Conservation (phyloP, 1,140 invertebrate species). For the Hycleus phaleratus region DNA sequence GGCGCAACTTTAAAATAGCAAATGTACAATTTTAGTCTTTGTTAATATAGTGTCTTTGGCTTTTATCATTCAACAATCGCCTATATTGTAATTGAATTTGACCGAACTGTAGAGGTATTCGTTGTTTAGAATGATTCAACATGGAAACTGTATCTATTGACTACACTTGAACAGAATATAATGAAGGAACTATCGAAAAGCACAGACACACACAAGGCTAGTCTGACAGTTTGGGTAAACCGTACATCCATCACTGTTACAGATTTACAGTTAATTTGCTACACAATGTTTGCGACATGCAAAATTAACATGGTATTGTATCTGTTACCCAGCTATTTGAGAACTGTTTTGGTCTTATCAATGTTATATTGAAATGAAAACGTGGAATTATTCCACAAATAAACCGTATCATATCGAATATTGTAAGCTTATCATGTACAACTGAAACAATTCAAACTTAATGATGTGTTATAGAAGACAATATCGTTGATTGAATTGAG, state of each 20-base stretch:
- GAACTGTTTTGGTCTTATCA: neutral
- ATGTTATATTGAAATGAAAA: too few species aligned
- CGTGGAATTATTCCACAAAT: too few species aligned
- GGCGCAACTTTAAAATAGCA: too few species aligned
- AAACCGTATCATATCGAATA: too few species aligned
- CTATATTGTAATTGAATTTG: neutral
- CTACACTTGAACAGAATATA: slow-evolving; percentile 9
- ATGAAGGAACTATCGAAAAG: slow-evolving; percentile 18
- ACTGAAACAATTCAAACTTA: slow-evolving; percentile 9
- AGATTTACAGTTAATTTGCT: slow-evolving; percentile 36
- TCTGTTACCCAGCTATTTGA: slow-evolving; percentile 10
- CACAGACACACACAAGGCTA: neutral
- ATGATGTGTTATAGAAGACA: neutral
- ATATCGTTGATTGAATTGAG: too few species aligned
- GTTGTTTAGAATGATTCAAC: neutral
- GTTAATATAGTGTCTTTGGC: too few species aligned
- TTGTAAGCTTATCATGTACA: too few species aligned
- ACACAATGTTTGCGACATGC: slow-evolving; percentile 32
- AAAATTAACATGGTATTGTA: slow-evolving; percentile 32
- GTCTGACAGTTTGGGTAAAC: slow-evolving; percentile 27
- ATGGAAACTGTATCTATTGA: neutral
- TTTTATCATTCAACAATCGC: slow-evolving; percentile 5
- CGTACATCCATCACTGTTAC: slow-evolving; percentile 31
- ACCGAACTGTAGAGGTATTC: too few species aligned
- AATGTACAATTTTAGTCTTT: too few species aligned